Conservation (phyloP, 2,888 invertebrate genomes). For the Scrobipalpa costella region DNA sequence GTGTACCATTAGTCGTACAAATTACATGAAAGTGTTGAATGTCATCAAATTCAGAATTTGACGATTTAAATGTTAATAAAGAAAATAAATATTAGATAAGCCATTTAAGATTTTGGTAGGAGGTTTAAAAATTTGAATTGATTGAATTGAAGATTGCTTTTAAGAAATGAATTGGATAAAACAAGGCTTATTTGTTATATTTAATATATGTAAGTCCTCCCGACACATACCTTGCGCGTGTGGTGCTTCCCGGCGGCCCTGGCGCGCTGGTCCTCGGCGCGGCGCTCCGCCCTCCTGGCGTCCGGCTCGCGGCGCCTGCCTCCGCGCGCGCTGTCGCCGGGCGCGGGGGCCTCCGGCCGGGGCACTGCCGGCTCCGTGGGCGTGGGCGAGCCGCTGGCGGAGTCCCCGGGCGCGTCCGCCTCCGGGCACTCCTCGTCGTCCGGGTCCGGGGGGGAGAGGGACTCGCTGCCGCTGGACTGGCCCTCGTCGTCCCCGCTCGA, state of each 20-base stretch:
- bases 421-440: slow-evolving; percentile 36
- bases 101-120: too few relatives aligned
- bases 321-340: slow-evolving; percentile 14
- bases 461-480: slow-evolving; percentile 45
- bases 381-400: background rate
- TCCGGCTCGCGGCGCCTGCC: slow-evolving; percentile 28
- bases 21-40: too few relatives aligned
- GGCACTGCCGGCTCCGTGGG: slow-evolving; percentile 21
- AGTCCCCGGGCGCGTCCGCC: slow-evolving; percentile 22
- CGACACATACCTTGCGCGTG: slow-evolving; percentile 25
- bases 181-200: too few relatives aligned
- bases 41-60: too few relatives aligned
- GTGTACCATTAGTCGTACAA: too few relatives aligned
- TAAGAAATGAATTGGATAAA: too few relatives aligned
- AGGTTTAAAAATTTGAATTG: too few relatives aligned
- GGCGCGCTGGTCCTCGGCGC: slow-evolving; percentile 24
- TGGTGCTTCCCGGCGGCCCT: slow-evolving; percentile 33
- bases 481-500: slow-evolving; percentile 23
- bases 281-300: slow-evolving; percentile 26
- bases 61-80: too few relatives aligned
- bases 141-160: too few relatives aligned
- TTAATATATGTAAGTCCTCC: too few relatives aligned
- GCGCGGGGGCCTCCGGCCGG: slow-evolving; percentile 30
- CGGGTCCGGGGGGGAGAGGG: slow-evolving; percentile 37
- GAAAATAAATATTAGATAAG: too few relatives aligned